Evolutionary conservation across 2,797 vertebrate species (phyloP), one percentile per base, ranked within the genome.

Genomic region (Coilia nasus): DNA sequence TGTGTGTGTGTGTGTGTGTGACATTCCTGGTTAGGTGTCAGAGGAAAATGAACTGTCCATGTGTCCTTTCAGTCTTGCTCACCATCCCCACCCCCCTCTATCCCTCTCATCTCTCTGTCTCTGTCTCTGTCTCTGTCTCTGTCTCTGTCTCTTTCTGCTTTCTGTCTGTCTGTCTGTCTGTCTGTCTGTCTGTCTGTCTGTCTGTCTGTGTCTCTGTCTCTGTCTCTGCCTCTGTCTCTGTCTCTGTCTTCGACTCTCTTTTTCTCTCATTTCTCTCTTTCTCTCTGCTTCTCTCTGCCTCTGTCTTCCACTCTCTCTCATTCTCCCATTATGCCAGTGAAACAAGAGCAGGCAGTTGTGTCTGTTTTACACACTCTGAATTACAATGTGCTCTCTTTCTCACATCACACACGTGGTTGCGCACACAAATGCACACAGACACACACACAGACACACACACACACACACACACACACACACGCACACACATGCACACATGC

Each of bases 31-130:
- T 25, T 81, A 67, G 46, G 86, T 14, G 25, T 25, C 3, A 14
- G 23, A 89, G 91, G 89, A 88, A 89, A 89, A 89, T 81, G 78
- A 87, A 81, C 64, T 60, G 31, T 82, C 21, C 75, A 28, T 46
- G 21, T 56, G 28, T 75, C 21, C 21, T 83, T 21, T 28, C 54
- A 41, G 25, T 83, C 78, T 80, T n/a, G 78, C 60, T 23, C 60
- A 9, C 7, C 35, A 15, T 50, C 21, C 31, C 57, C 15, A 28
- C 54, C 31, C 41, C 57, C 82, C 81, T 44, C 19, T 59, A 50
- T 41, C 80, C 14, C 19, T 10, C 31, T 71, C 47, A 59, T 19
- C 35, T 14, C 14, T 47, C 47, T 11, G 75, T 54, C 50, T 54
- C 50, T 54, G 1, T 2, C 50, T 54, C 50, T 54, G 50, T 54